Base-by-base conservation (phyloP, 2,888 invertebrate genomes). In the Phaonia tiefii region DNA sequence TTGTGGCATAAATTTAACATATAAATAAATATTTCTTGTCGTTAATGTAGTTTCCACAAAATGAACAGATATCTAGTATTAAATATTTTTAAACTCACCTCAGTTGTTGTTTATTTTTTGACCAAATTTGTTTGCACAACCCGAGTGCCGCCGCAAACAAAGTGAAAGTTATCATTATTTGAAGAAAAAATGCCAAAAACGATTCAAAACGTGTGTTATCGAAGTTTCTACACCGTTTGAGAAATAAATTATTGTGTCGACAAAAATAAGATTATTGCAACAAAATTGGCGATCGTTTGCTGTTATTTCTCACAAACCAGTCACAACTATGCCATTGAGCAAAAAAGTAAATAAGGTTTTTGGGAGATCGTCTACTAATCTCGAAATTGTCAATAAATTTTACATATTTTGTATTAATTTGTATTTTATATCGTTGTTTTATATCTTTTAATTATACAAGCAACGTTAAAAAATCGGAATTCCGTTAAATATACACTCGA, bases 161-260 rank as follows among this genome's bases (percentile, higher is more conserved):
- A 70, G 79, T 75, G 60, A 79, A 79, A 75, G 63, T 79, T 72
- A 49, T 63, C 60, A 72, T 49, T 31, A 37, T 56, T 60, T 39
- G 22, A 20, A 71, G 17, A 51, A 51, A 4, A 51, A 54, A 54
- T 25, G 5, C 54, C 13, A 39, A 42, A 58, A 58, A 31, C 37
- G 17, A 10, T 60, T 63, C 20, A 22, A 54, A 54, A 22, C 39
- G 37, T 2, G 63, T 37, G 63, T 63, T 22, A 11, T 39, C 39
- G 39, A 60, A 63, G 22, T 63, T n/a, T 60, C 39, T 37, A 11
- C n/a, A n/a, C n/a, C n/a, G n/a, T n/a, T n/a, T n/a, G n/a, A n/a
- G n/a, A 7, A 60, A 60, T 17, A 17, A 25, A 17, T 49, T 46
- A n/a, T 46, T 15, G 20, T 31, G 31, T 58, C 2, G 2, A 26